Base-by-base conservation (phyloP, 2,888 invertebrate genomes). In the Labia minor region DNA sequence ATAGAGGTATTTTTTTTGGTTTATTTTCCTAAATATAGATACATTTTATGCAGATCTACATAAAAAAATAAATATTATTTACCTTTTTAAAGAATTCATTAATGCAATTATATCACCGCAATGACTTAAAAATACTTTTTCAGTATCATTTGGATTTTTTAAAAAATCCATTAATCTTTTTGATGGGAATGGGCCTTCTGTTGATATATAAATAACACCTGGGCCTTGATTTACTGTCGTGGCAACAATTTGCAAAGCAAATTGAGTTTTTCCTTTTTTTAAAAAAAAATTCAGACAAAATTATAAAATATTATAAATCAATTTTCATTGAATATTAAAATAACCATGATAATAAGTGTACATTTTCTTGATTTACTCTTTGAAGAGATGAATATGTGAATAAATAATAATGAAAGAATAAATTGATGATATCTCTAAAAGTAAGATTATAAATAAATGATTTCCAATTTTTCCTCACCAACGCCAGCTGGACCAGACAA, bases 191-290 rank as follows among this genome's bases (percentile, higher is more conserved):
- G 79, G 77, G 75, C 87, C 86, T 80, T 92, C 91, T 0, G 92
- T 92, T 73, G 86, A 87, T 71, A 92, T 86, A 73, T 88, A 91
- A 16, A 88, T 82, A 65, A 84, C 84, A 19, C 81, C 83, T 81
- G 70, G 33, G 76, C 70, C 68, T 37, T 67, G 8, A 66, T 11
- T 19, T 67, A 19, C 21, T 21, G 21, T 18, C 1, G 21, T 33
- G 19, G 49, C 16, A 37, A 86, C 82, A 21, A 89, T 76, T 77
- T 90, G 90, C 65, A 92, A 78, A 71, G 86, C 87, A 62, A 92
- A 74, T 76, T 92, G 92, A 0, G 91, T 91, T 80, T 92, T 92
- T 4, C 92, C 92, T 72, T 84, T 82, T 26, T n/a, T n/a, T n/a
- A n/a, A n/a, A n/a, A n/a, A n/a, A n/a, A n/a, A n/a, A n/a, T n/a